Base-by-base conservation (phyloP, 1,140 invertebrate genomes). In the Potamilus streckersoni region DNA sequence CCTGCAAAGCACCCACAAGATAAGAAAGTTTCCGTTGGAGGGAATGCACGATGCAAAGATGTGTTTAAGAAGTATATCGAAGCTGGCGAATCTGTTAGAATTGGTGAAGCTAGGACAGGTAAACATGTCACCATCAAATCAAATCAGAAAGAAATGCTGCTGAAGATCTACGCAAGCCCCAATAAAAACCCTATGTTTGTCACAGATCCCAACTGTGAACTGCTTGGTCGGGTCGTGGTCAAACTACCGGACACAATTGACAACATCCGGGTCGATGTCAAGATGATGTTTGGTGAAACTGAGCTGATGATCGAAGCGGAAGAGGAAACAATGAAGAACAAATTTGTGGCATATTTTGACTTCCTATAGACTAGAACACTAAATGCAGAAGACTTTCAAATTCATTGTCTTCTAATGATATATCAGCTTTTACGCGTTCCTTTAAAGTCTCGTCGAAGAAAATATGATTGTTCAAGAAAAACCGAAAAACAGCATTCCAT, bases 271-370 rank as follows among this genome's bases (percentile, higher is more conserved):
- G 78, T 83, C 13, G 72, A 71, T n/a, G 75, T 78, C 5, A 75
- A 67, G 11, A 71, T 80, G 74, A 83, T 78, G 23, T 79, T 82
- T 76, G 81, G 81, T 3, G 76, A 74, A 60, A 82, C 81, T 2
- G 81, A 82, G 69, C 66, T 82, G 1, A 72, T 71, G 31, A 79
- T 82, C n/a, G 62, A 80, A 60, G 81, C 79, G n/a, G 63, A 73
- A 16, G 78, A 73, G 15, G 56, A 78, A 19, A 62, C 64, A 15
- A 78, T 70, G 1, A 49, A 59, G 12, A 69, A 77, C 66, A 77
- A 63, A 57, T 75, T 69, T 16, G 62, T 23, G 20, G 71, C 70
- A 23, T 79, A 66, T 60, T 81, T 83, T 78, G 74, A 83, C 69
- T 80, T 79, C 49, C 60, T 79, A 20, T 69, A 73, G 15, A 49